A percentile compares a stretch with the other conserved stretches of the same genome.
These are phyloP conservation scores for Betta splendens DNA, from an alignment of 2,797 vertebrate species.

Conservation along the genomic window DNA sequence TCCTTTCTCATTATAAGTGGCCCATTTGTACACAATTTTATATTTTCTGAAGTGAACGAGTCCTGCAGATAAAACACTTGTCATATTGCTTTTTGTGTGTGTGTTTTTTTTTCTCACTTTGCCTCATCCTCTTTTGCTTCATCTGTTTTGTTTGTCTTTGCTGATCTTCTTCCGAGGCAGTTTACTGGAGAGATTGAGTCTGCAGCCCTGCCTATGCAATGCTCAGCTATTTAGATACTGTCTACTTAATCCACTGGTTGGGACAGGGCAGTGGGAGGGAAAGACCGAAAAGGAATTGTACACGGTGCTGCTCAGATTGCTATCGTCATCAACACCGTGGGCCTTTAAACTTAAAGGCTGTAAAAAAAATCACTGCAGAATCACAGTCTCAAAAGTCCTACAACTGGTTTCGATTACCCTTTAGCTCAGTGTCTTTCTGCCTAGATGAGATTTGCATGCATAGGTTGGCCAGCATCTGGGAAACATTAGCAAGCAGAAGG, in stretches of 20 bases:
- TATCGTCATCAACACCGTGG: neutral
- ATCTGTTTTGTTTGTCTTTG: slow-evolving; percentile 28
- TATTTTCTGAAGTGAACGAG: slow-evolving; percentile 29
- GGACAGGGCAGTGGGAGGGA: neutral
- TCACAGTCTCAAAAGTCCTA: neutral
- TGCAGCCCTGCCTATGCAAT: slow-evolving; percentile 23
- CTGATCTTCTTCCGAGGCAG: slow-evolving; percentile 26
- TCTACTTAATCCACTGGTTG: slow-evolving; percentile 37
- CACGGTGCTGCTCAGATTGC: neutral
- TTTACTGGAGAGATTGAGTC: slow-evolving; percentile 42
- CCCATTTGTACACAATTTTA: slow-evolving; percentile 20
- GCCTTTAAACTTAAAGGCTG: neutral
- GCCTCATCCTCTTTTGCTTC: slow-evolving; percentile 6
- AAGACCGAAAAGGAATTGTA: slow-evolving; percentile 10
- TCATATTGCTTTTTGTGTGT: slow-evolving; percentile 1
- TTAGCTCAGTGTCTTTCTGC: neutral
- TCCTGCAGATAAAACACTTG: slow-evolving; percentile 8
- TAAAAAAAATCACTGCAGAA: neutral
- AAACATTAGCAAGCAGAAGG: neutral
- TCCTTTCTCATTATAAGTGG: slow-evolving; percentile 35
- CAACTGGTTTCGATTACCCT: neutral
- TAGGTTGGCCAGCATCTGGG: slow-evolving; percentile 1
- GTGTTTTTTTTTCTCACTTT: neutral
- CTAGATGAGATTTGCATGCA: slow-evolving; percentile 9
- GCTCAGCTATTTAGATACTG: slow-evolving; percentile 61